Conservation (phyloP, 2,113 vertebrate species). For the Rhipidura dahli region DNA sequence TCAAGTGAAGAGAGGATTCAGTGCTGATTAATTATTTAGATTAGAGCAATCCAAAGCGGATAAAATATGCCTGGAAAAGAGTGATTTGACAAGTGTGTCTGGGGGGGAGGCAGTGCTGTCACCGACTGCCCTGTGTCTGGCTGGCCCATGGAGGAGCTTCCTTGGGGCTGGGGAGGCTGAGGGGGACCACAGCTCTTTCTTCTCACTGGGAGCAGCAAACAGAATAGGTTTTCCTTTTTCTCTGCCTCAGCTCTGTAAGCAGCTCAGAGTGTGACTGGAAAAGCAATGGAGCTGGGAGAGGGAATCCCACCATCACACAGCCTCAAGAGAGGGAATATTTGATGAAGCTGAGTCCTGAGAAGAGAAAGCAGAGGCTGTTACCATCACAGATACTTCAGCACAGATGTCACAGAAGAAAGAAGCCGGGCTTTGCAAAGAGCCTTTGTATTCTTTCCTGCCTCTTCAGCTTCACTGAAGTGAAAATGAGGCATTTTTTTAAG, state of each 20-base stretch:
- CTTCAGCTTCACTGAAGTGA: slow-evolving; percentile 49
- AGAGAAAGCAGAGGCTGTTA: slow-evolving; percentile 33
- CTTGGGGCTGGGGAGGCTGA: background rate
- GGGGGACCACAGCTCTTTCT: background rate
- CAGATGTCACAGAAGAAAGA: slow-evolving; percentile 56
- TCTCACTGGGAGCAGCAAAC: background rate
- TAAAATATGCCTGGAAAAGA: background rate
- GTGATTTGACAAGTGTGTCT: background rate
- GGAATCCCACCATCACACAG: background rate
- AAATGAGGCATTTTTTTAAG: slow-evolving; percentile 33
- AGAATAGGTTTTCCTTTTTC: background rate
- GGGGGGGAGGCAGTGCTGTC: background rate
- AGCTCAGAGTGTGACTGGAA: slow-evolving; percentile 19
- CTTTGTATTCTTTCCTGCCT: slow-evolving; percentile 58
- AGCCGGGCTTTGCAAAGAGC: background rate
- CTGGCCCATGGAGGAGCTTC: background rate
- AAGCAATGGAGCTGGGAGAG: background rate
- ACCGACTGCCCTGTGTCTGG: background rate
- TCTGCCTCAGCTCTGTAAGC: background rate
- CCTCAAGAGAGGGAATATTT: slow-evolving; percentile 46
- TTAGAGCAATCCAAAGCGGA: background rate
- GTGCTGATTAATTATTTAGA: background rate
- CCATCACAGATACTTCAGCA: slow-evolving; percentile 34
- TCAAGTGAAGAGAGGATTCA: background rate
- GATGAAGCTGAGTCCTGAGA: slow-evolving; percentile 42